These are phyloP conservation scores for Leucophenga varia DNA, from an alignment of 1,140 invertebrate genomes.

Conservation along the genomic window DNA sequence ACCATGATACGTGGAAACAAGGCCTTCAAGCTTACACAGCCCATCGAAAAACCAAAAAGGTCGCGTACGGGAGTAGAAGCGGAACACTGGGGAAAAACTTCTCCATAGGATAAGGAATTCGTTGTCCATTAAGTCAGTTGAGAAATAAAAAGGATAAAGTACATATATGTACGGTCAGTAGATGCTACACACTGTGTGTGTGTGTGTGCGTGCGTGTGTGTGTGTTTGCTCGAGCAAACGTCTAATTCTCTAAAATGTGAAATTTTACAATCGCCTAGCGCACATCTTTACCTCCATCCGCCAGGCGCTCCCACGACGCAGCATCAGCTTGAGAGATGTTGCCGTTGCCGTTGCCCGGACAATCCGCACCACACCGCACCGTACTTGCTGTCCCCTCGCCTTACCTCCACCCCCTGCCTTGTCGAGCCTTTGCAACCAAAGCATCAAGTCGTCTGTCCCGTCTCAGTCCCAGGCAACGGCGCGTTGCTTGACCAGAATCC, in stretches of 20 bases:
- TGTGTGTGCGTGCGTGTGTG: slow-evolving; percentile 11
- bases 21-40: too few species aligned
- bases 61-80: too few species aligned
- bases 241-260: slow-evolving; percentile 54
- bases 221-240: slow-evolving; percentile 45
- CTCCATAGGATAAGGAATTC: too few species aligned
- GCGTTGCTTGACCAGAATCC: slow-evolving; percentile 44
- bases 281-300: slow-evolving; percentile 41
- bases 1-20: too few species aligned
- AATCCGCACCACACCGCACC: slow-evolving; percentile 24
- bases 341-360: slow-evolving; percentile 38
- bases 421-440: slow-evolving; percentile 25
- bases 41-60: too few species aligned
- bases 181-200: too few species aligned
- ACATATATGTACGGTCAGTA: too few species aligned
- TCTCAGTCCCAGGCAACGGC: slow-evolving; percentile 31
- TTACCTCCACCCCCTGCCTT: slow-evolving; percentile 1
- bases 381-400: neutral
- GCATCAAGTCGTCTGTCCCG: slow-evolving; percentile 49
- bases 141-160: too few species aligned
- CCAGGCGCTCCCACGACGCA: slow-evolving; percentile 28
- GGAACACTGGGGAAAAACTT: too few species aligned
- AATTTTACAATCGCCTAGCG: slow-evolving; percentile 53
- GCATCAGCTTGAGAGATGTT: slow-evolving; percentile 37
- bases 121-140: too few species aligned